phyloP scores from a whole-genome alignment of 2,113 vertebrate genomes.

The Lanius collurio region DNA sequence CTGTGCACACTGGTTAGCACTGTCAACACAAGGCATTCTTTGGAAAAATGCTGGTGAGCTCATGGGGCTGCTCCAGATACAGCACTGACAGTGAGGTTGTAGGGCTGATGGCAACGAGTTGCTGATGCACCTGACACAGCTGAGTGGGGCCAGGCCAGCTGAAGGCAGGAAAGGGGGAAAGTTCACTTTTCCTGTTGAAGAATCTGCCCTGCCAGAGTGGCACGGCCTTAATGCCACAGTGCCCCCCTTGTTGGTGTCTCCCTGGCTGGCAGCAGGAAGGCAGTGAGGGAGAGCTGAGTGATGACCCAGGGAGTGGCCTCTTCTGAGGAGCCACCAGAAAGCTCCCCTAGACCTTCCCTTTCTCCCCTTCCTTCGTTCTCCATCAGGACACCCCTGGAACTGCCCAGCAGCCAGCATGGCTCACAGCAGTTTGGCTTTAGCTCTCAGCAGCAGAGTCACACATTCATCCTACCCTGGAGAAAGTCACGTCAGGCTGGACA shows the following conservation, averaged over 20 bases:
- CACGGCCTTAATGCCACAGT: rapidly evolving
- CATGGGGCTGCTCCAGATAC: not conserved
- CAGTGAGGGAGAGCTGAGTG: not conserved
- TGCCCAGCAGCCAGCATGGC: rapidly evolving
- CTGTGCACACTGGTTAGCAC: conserved; percentile 10
- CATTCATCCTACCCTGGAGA: not conserved
- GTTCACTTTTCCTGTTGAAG: not conserved
- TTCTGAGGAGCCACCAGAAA: not conserved
- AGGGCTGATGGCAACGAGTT: not conserved
- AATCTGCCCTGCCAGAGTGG: not conserved
- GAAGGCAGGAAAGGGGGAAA: not conserved
- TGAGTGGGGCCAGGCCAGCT: not conserved
- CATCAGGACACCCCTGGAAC: not conserved
- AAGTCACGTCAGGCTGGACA: rapidly evolving
- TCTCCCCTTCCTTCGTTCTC: not conserved
- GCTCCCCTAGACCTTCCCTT: not conserved
- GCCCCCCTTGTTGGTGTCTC: not conserved
- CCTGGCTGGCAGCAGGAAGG: not conserved
- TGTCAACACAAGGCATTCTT: conserved; percentile 13
- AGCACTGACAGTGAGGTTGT: rapidly evolving
- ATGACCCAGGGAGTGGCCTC: not conserved
- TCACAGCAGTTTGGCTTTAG: not conserved
- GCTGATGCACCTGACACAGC: not conserved
- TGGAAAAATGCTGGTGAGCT: not conserved
- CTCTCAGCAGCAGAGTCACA: not conserved